Evolutionary conservation across 2,888 invertebrate genomes (phyloP).

Genomic region (Ormia ochracea): DNA sequence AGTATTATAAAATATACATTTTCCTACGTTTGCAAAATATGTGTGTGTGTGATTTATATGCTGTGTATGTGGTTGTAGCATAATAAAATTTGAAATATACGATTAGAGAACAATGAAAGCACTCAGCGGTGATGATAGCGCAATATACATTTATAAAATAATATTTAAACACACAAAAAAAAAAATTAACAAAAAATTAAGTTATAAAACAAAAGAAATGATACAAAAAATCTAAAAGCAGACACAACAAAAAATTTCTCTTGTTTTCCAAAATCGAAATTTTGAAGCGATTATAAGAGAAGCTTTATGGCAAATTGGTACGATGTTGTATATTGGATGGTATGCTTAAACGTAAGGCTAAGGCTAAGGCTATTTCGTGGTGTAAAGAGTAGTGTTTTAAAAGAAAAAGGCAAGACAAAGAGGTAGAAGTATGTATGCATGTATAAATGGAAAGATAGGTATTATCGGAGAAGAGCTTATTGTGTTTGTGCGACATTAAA

Average conservation of each 20-base stretch:
- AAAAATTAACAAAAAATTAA: too few species aligned
- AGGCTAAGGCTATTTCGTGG: slow-evolving; percentile 46
- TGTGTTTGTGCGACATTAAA: background rate
- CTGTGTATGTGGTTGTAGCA: slow-evolving; percentile 56
- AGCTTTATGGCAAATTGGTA: slow-evolving; percentile 71
- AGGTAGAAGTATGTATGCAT: slow-evolving; percentile 50
- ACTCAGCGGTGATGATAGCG: slow-evolving; percentile 67
- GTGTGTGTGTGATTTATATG: slow-evolving; percentile 54
- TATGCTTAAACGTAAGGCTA: slow-evolving; percentile 53
- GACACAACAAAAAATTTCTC: slow-evolving; percentile 61
- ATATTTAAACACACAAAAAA: slow-evolving; percentile 59
- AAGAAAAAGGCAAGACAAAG: slow-evolving; percentile 11
- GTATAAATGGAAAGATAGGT: slow-evolving; percentile 24
- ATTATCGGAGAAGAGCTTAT: slow-evolving; percentile 27
- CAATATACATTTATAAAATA: slow-evolving; percentile 2
- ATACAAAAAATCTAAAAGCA: too few species aligned
- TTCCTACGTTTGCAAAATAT: slow-evolving; percentile 25
- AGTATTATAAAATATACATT: slow-evolving; percentile 58
- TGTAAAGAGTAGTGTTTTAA: slow-evolving; percentile 1
- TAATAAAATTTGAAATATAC: slow-evolving; percentile 69
- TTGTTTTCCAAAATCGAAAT: slow-evolving; percentile 19
- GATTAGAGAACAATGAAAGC: slow-evolving; percentile 70
- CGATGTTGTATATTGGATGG: background rate
- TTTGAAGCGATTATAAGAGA: slow-evolving; percentile 55
- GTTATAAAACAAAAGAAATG: too few species aligned